A percentile compares a stretch with the other conserved stretches of the same genome.
phyloP scores from a whole-genome alignment of 2,113 vertebrate genomes.

The Eretmochelys imbricata region DNA sequence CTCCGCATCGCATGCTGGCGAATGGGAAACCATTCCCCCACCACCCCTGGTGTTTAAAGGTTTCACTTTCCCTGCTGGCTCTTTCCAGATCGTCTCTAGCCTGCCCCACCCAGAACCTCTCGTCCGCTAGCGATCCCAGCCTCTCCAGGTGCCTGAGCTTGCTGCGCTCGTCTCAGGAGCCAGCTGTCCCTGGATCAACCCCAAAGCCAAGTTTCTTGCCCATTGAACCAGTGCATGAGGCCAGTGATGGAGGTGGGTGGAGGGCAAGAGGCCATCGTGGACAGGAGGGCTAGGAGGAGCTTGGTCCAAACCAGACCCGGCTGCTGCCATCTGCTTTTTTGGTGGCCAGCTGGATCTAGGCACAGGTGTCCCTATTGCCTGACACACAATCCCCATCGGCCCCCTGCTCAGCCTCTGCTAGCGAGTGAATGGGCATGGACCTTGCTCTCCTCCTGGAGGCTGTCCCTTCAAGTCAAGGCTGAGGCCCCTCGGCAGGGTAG shows the following conservation, averaged over 20 bases:
- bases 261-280: no score
- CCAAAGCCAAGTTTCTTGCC: neutral
- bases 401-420: neutral
- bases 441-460: neutral
- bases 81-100: neutral
- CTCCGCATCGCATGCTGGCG: neutral
- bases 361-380: neutral
- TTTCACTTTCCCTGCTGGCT: neutral
- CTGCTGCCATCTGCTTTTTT: neutral
- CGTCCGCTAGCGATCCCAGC: neutral
- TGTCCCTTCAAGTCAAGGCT: neutral
- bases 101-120: neutral
- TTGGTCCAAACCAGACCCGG: neutral
- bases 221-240: neutral
- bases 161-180: neutral
- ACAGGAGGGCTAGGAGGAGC: neutral
- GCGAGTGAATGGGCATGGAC: neutral
- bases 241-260: neutral
- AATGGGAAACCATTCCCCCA: neutral
- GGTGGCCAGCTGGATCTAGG: neutral
- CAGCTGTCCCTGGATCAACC: neutral
- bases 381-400: neutral
- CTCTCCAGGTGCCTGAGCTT: neutral
- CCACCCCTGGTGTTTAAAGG: neutral
- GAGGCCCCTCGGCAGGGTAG: neutral